Percentiles rank a stretch among this genome's conserved stretches.
These are phyloP conservation scores for Leptinotarsa juncta DNA, from an alignment of 2,888 invertebrate genomes.

Conservation along the genomic window DNA sequence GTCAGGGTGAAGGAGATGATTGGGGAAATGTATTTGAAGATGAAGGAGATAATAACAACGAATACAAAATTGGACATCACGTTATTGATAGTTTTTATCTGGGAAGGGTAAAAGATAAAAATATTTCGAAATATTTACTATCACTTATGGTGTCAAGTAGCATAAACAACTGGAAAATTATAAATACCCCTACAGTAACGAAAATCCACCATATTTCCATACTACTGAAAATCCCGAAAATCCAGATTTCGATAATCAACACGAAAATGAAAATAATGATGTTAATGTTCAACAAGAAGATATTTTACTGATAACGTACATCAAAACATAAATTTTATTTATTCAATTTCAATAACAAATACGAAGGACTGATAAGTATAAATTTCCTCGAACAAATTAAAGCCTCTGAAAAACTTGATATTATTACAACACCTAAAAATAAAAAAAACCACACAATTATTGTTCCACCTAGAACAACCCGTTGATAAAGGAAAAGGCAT, in stretches of 20 bases:
- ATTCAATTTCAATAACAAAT: no score
- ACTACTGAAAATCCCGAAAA: neutral
- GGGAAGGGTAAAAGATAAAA: slow-evolving; percentile 9
- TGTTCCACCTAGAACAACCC: no score
- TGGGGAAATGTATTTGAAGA: slow-evolving; percentile 11
- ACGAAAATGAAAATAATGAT: neutral
- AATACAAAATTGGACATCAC: slow-evolving; percentile 11
- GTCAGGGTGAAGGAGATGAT: slow-evolving; percentile 16
- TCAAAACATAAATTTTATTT: no score
- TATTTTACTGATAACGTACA: neutral
- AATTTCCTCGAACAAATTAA: no score
- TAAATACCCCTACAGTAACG: neutral
- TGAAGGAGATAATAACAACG: neutral
- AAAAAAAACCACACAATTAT: no score
- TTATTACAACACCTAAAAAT: no score
- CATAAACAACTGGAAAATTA: slow-evolving; percentile 14
- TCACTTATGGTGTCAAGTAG: slow-evolving; percentile 7
- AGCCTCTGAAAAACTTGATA: no score
- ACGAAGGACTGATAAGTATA: no score
- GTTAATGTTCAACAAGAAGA: neutral
- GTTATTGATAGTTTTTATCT: slow-evolving; percentile 14
- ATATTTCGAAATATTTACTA: slow-evolving; percentile 18
- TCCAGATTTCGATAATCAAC: neutral
- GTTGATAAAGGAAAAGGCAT: no score
- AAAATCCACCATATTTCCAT: neutral